phyloP scores from a whole-genome alignment of 2,113 vertebrate genomes.

The Bothrops jararaca region DNA sequence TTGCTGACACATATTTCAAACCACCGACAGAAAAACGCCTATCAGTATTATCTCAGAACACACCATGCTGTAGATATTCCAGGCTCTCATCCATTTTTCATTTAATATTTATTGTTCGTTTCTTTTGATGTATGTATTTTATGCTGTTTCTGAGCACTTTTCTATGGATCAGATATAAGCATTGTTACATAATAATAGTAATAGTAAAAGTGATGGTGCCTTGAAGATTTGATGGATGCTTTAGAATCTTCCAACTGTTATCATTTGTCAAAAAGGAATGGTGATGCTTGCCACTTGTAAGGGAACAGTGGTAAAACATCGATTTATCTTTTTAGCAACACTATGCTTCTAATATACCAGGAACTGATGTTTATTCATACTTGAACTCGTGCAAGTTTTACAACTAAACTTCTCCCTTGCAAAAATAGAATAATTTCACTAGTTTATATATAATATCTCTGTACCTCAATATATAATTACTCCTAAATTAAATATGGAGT shows the following conservation, averaged over 20 bases:
- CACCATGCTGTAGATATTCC: constrained; percentile 37
- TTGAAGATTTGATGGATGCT: constrained; percentile 47
- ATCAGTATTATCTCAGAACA: constrained; percentile 43
- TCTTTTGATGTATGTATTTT: constrained; percentile 49
- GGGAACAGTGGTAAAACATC: constrained; percentile 42
- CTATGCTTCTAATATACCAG: constrained; percentile 32
- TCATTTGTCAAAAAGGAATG: constrained; percentile 51
- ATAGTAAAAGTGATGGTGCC: constrained; percentile 49
- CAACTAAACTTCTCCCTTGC: not conserved
- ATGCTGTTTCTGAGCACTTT: constrained; percentile 46
- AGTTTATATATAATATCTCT: constrained; percentile 25
- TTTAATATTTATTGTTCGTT: constrained; percentile 47
- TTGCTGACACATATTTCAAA: constrained; percentile 32
- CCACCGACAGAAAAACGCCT: constrained; percentile 13
- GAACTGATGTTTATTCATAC: constrained; percentile 50
- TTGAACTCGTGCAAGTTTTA: constrained; percentile 42
- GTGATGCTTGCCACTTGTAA: constrained; percentile 56
- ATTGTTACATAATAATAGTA: constrained; percentile 53
- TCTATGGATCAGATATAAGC: constrained; percentile 52
- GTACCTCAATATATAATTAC: not conserved
- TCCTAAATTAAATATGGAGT: not conserved
- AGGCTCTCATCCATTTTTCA: constrained; percentile 54
- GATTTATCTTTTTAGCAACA: constrained; percentile 53
- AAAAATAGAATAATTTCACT: constrained; percentile 19
- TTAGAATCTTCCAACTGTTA: constrained; percentile 42